Conservation (phyloP, 2,113 vertebrate species). For the Callipepla squamata region DNA sequence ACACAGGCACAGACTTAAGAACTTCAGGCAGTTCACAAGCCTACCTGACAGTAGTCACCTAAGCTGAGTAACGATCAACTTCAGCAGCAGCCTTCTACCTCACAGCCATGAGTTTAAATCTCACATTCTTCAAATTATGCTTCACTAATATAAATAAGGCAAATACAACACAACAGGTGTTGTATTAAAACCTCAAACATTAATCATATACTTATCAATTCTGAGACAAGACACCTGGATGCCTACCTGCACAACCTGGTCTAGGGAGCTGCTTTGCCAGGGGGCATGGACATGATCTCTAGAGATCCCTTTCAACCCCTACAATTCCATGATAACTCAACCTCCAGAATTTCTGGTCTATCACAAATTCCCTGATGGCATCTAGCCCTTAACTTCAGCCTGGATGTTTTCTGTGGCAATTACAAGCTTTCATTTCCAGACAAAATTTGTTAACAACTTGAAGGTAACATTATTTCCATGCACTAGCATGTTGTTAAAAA, state of each 20-base stretch:
- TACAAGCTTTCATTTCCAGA: background rate
- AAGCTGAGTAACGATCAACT: background rate
- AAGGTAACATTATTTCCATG: background rate
- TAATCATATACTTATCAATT: background rate
- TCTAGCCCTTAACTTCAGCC: background rate
- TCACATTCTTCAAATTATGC: background rate
- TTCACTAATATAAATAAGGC: background rate
- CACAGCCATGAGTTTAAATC: background rate
- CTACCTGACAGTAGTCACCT: background rate
- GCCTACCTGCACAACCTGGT: too few relatives aligned
- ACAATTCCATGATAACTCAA: too few relatives aligned
- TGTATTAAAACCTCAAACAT: background rate
- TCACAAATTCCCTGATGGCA: background rate
- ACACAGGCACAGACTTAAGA: background rate
- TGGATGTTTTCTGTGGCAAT: background rate
- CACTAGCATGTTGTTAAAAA: background rate
- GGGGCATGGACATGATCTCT: too few relatives aligned
- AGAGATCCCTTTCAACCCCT: too few relatives aligned
- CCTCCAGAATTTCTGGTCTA: background rate
- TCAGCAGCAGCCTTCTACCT: background rate
- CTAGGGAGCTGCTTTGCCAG: too few relatives aligned
- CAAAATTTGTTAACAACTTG: background rate
- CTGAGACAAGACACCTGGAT: background rate
- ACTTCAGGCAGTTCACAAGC: background rate
- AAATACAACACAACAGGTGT: background rate